These are phyloP conservation scores for Gephyroberyx darwinii DNA, from an alignment of 2,797 vertebrate species.

Conservation along the genomic window DNA sequence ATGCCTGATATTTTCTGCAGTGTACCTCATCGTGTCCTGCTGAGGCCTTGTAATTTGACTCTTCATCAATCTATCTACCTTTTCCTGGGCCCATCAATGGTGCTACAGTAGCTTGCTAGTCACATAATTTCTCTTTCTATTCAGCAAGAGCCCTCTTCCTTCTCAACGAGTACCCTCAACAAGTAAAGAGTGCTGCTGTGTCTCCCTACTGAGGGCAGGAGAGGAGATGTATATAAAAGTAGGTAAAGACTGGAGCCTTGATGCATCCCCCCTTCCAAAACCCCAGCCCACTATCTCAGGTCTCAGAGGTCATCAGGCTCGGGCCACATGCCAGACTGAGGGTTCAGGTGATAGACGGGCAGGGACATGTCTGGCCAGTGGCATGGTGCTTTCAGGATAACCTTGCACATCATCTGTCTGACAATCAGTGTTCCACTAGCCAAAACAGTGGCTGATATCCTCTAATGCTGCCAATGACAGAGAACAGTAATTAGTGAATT, in stretches of 20 bases:
- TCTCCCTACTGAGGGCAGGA: conserved; percentile 64
- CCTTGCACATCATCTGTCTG: too few species aligned
- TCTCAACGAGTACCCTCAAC: conserved; percentile 44
- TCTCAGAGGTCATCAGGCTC: too few species aligned
- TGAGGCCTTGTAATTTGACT: conserved; percentile 58
- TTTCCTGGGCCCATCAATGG: conserved; percentile 31
- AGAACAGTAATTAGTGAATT: too few species aligned
- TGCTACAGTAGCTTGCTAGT: conserved; percentile 64
- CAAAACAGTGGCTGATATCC: too few species aligned
- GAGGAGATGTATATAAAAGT: conserved; percentile 66
- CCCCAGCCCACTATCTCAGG: too few species aligned
- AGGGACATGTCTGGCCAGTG: too few species aligned
- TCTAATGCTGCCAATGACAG: too few species aligned
- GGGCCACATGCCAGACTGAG: too few species aligned
- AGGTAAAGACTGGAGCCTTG: conserved; percentile 53
- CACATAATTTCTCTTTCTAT: conserved; percentile 61
- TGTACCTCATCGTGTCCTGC: conserved; percentile 52
- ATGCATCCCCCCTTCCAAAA: conserved; percentile 6
- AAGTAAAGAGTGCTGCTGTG: conserved; percentile 43
- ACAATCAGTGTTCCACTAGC: too few species aligned
- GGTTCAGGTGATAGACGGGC: too few species aligned
- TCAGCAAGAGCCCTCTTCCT: conserved; percentile 59
- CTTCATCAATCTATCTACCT: background rate
- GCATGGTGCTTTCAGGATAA: too few species aligned
- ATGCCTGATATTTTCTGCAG: background rate